Conservation (phyloP, 37 sponge, comb jelly and placozoan species). For the Beroe ovata region DNA sequence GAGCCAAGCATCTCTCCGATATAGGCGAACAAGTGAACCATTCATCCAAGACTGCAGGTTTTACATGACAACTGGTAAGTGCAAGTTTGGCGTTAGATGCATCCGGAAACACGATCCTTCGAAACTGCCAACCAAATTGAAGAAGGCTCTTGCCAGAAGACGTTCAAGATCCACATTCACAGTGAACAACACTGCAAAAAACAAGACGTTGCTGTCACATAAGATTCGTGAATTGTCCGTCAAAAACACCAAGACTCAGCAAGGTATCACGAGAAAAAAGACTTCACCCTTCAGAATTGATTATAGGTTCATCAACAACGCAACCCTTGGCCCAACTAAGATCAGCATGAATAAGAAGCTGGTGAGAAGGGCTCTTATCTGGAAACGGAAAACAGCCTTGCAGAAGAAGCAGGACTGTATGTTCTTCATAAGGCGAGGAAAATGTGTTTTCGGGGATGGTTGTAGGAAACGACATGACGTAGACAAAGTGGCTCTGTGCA, state of each 20-base stretch:
- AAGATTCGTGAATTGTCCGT: not conserved
- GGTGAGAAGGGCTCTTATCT: constrained; percentile 17
- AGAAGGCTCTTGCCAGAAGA: constrained; percentile 14
- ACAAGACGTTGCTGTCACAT: not conserved
- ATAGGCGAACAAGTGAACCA: not conserved
- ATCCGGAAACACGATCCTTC: constrained; percentile 59
- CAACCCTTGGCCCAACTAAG: constrained; percentile 21
- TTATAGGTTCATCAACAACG: constrained; percentile 50
- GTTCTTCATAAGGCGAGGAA: constrained; percentile 56
- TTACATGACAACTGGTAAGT: constrained; percentile 42
- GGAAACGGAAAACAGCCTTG: constrained; percentile 39
- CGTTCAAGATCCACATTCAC: not conserved
- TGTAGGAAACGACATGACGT: constrained; percentile 49
- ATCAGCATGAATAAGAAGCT: constrained; percentile 4
- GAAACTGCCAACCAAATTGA: constrained; percentile 21
- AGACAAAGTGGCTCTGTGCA: constrained; percentile 28
- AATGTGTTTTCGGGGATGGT: constrained; percentile 13
- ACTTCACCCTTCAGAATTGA: not conserved
- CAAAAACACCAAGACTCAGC: not conserved
- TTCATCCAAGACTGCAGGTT: constrained; percentile 37
- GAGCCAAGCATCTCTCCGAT: not conserved
- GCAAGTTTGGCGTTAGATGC: constrained; percentile 58
- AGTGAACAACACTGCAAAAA: constrained; percentile 9
- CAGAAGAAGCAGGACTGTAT: constrained; percentile 35
- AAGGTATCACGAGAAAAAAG: not conserved